phyloP scores from a whole-genome alignment of 2,113 vertebrate species.

The Dryoscopus gambensis region DNA sequence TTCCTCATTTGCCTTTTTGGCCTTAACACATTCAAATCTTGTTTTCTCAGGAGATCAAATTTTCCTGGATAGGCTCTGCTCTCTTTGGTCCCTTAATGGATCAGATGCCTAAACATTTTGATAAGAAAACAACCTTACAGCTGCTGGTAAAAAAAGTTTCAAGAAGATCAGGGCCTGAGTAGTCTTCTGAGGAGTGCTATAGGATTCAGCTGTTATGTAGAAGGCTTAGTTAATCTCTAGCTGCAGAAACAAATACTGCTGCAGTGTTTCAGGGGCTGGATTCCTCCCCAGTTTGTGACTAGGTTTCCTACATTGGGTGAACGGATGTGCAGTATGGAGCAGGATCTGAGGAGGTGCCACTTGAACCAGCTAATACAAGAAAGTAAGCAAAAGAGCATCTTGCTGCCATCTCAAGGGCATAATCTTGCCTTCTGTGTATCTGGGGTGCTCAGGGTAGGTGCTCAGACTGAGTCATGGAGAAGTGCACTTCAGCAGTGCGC shows the following conservation, averaged over 20 bases:
- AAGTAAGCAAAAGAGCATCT: neutral
- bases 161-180: neutral
- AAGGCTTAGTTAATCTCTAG: neutral
- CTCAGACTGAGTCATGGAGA: neutral
- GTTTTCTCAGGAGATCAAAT: neutral
- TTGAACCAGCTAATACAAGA: neutral
- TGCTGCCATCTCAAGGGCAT: accelerated
- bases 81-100: neutral
- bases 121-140: neutral
- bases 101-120: neutral
- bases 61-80: neutral
- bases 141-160: neutral
- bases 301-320: neutral
- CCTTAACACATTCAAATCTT: neutral
- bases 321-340: neutral
- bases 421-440: neutral
- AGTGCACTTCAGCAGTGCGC: neutral
- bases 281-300: neutral
- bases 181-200: neutral
- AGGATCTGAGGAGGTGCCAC: neutral
- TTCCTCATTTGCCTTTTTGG: neutral
- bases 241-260: neutral
- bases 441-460: neutral
- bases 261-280: neutral
- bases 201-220: neutral